phyloP scores from a whole-genome alignment of 2,113 vertebrate species.

The Hippocampus zosterae region DNA sequence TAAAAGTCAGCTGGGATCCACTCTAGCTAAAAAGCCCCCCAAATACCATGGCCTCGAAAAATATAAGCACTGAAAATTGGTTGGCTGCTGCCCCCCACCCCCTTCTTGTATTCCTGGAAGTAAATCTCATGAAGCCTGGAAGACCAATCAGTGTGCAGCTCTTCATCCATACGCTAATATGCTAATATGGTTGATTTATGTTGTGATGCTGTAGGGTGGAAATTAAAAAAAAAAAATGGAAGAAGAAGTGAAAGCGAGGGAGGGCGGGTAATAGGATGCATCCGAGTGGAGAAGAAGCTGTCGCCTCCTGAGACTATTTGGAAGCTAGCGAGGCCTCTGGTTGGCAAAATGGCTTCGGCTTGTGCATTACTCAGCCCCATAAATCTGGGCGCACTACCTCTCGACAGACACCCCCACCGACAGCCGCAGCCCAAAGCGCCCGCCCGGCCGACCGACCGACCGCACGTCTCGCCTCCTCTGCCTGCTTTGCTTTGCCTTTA shows the following conservation, averaged over 20 bases:
- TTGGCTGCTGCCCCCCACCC: background rate
- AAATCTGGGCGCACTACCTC: constrained; percentile 62
- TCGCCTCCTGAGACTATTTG: constrained; percentile 64
- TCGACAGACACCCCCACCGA: too few species aligned
- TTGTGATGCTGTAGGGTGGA: constrained; percentile 22
- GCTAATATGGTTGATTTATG: constrained; percentile 33
- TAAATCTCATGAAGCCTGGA: background rate
- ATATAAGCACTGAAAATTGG: background rate
- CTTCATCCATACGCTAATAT: constrained; percentile 3
- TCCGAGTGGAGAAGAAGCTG: constrained; percentile 64
- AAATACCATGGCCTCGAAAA: background rate
- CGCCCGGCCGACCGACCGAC: background rate
- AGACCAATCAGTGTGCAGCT: constrained; percentile 3
- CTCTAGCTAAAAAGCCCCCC: background rate
- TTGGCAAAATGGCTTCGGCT: constrained; percentile 59
- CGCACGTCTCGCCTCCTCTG: constrained; percentile 33
- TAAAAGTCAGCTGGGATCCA: background rate
- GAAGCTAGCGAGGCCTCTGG: constrained; percentile 58
- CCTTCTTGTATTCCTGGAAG: background rate
- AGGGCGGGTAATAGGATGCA: constrained; percentile 57
- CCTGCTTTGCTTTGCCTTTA: constrained; percentile 68
- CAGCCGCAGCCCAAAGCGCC: background rate
- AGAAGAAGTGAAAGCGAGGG: constrained; percentile 20
- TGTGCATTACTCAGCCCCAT: constrained; percentile 72
- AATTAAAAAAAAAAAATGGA: constrained; percentile 37